These are phyloP conservation scores for Ectobius pallidus DNA, from an alignment of 2,888 invertebrate species.

Conservation along the genomic window DNA sequence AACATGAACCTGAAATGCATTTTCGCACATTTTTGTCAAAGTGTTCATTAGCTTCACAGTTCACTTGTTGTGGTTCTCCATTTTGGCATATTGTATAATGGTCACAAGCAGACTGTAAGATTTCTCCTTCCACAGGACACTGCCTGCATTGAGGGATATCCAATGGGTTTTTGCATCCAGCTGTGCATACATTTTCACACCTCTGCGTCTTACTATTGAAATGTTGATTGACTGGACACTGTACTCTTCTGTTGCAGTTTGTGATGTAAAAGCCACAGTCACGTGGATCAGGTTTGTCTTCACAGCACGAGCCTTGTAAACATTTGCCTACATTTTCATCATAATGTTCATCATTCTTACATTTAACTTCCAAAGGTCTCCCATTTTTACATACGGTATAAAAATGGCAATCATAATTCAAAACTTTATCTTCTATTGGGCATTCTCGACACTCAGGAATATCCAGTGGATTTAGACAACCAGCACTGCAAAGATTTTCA, in stretches of 20 bases:
- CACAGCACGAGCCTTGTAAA: not conserved
- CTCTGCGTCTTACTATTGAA: not conserved
- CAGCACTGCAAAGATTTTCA: slow-evolving; percentile 1
- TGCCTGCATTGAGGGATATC: slow-evolving; percentile 3
- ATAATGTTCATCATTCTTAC: no score
- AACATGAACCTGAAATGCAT: not conserved
- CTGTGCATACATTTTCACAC: slow-evolving; percentile 4
- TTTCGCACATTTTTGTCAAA: not conserved
- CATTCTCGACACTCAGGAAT: not conserved
- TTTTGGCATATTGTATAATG: not conserved
- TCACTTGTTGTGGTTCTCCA: not conserved
- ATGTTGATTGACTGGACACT: not conserved
- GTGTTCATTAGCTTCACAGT: not conserved
- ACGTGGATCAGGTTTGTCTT: not conserved
- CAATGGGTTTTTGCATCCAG: not conserved
- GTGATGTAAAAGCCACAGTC: not conserved
- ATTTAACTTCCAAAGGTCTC: not conserved
- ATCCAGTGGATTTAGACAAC: not conserved
- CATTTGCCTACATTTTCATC: no score
- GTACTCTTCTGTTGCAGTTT: not conserved
- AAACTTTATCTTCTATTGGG: not conserved
- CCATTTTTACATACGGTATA: not conserved
- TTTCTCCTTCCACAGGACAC: not conserved
- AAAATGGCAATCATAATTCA: not conserved
- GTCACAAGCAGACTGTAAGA: not conserved